These are phyloP conservation scores for Takifugu bimaculatus DNA, from an alignment of 2,113 vertebrate species.

Conservation along the genomic window DNA sequence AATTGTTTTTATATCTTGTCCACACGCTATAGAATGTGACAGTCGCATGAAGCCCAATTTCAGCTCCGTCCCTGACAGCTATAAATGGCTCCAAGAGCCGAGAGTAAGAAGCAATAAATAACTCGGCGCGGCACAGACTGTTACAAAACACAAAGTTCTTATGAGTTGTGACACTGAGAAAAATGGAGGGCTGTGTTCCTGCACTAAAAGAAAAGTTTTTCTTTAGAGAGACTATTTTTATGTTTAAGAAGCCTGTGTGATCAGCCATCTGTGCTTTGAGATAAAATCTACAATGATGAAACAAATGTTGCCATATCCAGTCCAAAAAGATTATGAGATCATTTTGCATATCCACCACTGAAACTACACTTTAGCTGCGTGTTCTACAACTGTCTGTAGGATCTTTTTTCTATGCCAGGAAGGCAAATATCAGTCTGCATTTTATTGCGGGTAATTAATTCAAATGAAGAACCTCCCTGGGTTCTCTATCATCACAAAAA, in stretches of 20 bases:
- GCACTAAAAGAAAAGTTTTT: not conserved
- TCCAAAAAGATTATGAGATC: too few relatives aligned
- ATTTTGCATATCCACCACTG: too few relatives aligned
- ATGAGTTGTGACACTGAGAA: constrained; percentile 4
- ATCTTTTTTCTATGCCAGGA: too few relatives aligned
- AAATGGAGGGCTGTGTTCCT: not conserved
- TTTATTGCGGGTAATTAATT: too few relatives aligned
- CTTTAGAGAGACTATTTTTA: not conserved
- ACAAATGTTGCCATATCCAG: too few relatives aligned
- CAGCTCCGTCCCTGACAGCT: constrained; percentile 4
- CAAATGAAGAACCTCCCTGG: too few relatives aligned
- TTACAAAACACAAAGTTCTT: constrained; percentile 5
- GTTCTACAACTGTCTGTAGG: too few relatives aligned
- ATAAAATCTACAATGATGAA: too few relatives aligned
- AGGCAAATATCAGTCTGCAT: too few relatives aligned
- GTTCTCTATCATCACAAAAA: too few relatives aligned
- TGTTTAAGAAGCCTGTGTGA: not conserved
- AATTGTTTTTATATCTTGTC: constrained; percentile 26
- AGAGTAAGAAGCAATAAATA: constrained; percentile 12
- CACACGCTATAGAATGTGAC: constrained; percentile 12
- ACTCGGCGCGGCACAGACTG: not conserved
- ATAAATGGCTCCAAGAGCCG: constrained; percentile 12
- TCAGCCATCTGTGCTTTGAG: too few relatives aligned
- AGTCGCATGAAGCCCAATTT: constrained; percentile 23
- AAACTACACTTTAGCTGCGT: too few relatives aligned